A percentile compares a stretch with the other conserved stretches of the same genome.
Evolutionary conservation across 2,113 vertebrate genomes (phyloP).

Genomic region (Bos taurus): ARS-UCD2.0 NC_037352.1:291501-292000

Average conservation of each 20-base stretch:
- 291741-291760: background rate
- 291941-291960: background rate
- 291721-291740: background rate
- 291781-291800: background rate
- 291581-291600: background rate
- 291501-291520: background rate
- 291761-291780: background rate
- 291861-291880: background rate
- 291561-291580: too few species aligned
- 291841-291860: rapidly evolving
- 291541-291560: background rate
- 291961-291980: rapidly evolving
- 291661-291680: background rate
- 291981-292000: background rate
- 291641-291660: background rate
- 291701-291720: background rate
- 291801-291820: background rate
- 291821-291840: background rate
- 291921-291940: too few species aligned
- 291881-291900: background rate
- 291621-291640: background rate
- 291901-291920: background rate
- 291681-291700: background rate
- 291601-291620: background rate
- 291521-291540: too few species aligned